These are phyloP conservation scores for Nomia melanderi DNA, from an alignment of 1,140 invertebrate species.

Conservation along the genomic window DNA sequence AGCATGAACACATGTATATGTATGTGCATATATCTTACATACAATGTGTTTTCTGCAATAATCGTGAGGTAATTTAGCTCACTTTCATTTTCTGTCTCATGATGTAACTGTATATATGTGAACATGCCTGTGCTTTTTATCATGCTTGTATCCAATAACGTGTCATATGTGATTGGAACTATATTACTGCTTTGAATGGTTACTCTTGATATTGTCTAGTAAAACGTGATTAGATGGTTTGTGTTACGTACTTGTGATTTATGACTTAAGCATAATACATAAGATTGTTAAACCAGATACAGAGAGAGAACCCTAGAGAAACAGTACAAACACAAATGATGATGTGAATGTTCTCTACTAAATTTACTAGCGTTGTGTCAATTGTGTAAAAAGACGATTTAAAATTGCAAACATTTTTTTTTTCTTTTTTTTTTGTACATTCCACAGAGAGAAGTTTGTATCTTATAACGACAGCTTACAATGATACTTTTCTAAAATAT, in stretches of 20 bases:
- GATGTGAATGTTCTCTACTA: background rate
- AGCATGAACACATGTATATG: slow-evolving; percentile 65
- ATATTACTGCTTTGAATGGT: slow-evolving; percentile 64
- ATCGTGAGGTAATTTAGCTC: slow-evolving; percentile 33
- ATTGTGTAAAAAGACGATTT: background rate
- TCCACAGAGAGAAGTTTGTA: background rate
- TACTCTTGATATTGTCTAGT: slow-evolving; percentile 56
- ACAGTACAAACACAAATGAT: background rate
- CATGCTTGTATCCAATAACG: slow-evolving; percentile 58
- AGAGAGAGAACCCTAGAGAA: slow-evolving; percentile 5
- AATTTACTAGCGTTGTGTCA: background rate
- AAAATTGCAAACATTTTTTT: slow-evolving; percentile 1
- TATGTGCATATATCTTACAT: slow-evolving; percentile 53
- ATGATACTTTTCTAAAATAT: slow-evolving; percentile 17
- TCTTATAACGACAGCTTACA: no score
- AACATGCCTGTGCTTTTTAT: slow-evolving; percentile 64
- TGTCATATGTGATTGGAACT: slow-evolving; percentile 61
- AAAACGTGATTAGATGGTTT: slow-evolving; percentile 40
- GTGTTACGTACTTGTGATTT: slow-evolving; percentile 35
- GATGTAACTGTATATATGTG: slow-evolving; percentile 61
- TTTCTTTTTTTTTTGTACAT: no score
- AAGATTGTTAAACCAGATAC: slow-evolving; percentile 11
- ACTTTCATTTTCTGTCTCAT: slow-evolving; percentile 37
- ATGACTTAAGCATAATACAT: slow-evolving; percentile 27
- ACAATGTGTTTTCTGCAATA: slow-evolving; percentile 49